A percentile compares a stretch with the other conserved stretches of the same genome.
Conservation (phyloP, 2,888 invertebrate genomes). For the Drosophila anomelani region DNA sequence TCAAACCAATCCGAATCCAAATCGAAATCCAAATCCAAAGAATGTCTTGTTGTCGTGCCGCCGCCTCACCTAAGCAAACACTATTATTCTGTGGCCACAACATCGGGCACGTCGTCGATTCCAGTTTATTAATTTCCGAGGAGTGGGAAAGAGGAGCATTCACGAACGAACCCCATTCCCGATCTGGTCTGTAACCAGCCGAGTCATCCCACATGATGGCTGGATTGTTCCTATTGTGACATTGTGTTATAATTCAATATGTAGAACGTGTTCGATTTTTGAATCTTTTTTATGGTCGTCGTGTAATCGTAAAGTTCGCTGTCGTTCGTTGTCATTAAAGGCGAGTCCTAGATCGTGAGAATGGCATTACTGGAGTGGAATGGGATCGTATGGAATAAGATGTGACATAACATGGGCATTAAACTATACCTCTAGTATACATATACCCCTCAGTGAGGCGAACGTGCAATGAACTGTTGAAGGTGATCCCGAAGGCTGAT, state of each 20-base stretch:
- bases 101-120: slow-evolving; percentile 31
- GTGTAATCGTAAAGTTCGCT: slow-evolving; percentile 44
- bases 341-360: slow-evolving; percentile 44
- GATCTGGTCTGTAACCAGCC: slow-evolving; percentile 12
- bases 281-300: slow-evolving; percentile 34
- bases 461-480: slow-evolving; percentile 51
- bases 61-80: slow-evolving; percentile 25
- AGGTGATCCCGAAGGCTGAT: slow-evolving; percentile 50
- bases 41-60: slow-evolving; percentile 37
- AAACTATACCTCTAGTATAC: slow-evolving; percentile 41
- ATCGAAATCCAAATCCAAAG: slow-evolving; percentile 3
- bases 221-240: slow-evolving; percentile 39
- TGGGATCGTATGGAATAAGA: slow-evolving; percentile 11
- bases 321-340: slow-evolving; percentile 39
- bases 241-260: slow-evolving; percentile 50
- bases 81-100: slow-evolving; percentile 8
- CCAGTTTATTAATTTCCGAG: slow-evolving; percentile 46
- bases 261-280: slow-evolving; percentile 51
- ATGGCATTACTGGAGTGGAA: slow-evolving; percentile 30
- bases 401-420: slow-evolving; percentile 47
- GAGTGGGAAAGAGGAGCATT: slow-evolving; percentile 16
- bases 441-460: neutral
- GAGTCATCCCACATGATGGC: slow-evolving; percentile 42
- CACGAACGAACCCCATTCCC: slow-evolving; percentile 28
- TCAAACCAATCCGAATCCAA: slow-evolving; percentile 21